Evolutionary conservation across 2,888 invertebrate species (phyloP).

Genomic region (Serrognathus titanus): DNA sequence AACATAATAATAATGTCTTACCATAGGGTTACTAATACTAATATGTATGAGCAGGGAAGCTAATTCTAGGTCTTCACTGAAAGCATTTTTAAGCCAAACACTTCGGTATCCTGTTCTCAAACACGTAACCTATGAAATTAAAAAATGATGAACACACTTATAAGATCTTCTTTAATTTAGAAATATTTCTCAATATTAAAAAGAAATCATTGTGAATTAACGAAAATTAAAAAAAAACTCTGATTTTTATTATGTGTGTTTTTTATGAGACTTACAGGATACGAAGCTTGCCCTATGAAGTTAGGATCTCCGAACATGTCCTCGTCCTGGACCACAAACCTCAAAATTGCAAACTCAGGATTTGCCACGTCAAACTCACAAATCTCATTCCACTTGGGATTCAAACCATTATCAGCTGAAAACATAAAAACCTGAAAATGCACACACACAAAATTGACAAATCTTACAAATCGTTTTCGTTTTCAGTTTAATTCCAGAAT

Average conservation of each 20-base stretch:
- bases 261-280: conserved; percentile 60
- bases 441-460: background rate
- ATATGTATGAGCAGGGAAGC: conserved; percentile 84
- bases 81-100: conserved; percentile 84
- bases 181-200: no score
- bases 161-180: no score
- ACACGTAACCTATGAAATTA: conserved; percentile 59
- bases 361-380: conserved; percentile 79
- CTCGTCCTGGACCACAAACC: conserved; percentile 90
- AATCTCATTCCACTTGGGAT: conserved; percentile 87
- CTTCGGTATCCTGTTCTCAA: conserved; percentile 86
- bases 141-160: background rate
- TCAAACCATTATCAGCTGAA: conserved; percentile 87
- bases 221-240: no score
- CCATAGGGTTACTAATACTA: conserved; percentile 55
- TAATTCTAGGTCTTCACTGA: conserved; percentile 89
- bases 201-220: no score
- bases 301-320: conserved; percentile 97
- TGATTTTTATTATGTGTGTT: background rate
- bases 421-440: conserved; percentile 22
- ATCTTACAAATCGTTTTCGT: conserved; percentile 79
- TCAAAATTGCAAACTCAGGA: conserved; percentile 77
- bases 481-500: conserved; percentile 76
- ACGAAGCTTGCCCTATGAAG: conserved; percentile 94
- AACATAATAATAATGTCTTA: conserved; percentile 22